Percentiles rank a stretch among this genome's conserved stretches.
Conservation (phyloP, 35 echinoderm and acorn worm genomes). For the Strongylocentrotus purpuratus region DNA sequence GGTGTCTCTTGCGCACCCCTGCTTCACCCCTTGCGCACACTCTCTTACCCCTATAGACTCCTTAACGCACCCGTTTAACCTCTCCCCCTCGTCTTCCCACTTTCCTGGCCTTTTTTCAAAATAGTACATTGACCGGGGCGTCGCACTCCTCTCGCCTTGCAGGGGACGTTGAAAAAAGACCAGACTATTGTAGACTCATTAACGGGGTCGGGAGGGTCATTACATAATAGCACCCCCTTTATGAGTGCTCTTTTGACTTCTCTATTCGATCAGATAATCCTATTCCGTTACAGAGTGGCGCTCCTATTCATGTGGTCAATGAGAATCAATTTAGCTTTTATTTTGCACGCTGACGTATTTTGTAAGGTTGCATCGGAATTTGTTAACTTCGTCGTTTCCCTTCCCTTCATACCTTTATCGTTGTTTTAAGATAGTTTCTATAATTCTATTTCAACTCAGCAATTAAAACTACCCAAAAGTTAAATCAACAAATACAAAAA, state of each 20-base stretch:
- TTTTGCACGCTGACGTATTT: neutral
- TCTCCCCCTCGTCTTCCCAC: neutral
- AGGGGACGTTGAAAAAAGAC: neutral
- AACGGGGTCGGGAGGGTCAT: conserved; percentile 14
- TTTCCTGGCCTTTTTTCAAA: neutral
- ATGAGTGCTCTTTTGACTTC: neutral
- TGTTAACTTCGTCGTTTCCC: neutral
- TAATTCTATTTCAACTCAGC: neutral
- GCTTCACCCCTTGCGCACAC: neutral
- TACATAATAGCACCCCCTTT: conserved; percentile 33
- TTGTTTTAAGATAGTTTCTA: neutral
- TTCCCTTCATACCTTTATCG: neutral
- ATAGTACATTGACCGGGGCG: neutral
- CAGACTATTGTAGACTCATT: conserved; percentile 26
- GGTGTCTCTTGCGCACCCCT: neutral
- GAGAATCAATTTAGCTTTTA: neutral
- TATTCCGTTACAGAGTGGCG: conserved; percentile 12
- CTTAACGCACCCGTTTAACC: neutral
- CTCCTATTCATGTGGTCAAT: neutral
- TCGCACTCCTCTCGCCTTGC: neutral
- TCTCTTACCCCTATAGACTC: neutral
- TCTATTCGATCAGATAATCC: conserved; percentile 21
- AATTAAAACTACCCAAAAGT: neutral
- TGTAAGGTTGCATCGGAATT: neutral
- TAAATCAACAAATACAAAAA: too few relatives aligned